These are phyloP conservation scores for Porites lobata DNA, from an alignment of 92 coral and sea anemone species.

Conservation along the genomic window DNA sequence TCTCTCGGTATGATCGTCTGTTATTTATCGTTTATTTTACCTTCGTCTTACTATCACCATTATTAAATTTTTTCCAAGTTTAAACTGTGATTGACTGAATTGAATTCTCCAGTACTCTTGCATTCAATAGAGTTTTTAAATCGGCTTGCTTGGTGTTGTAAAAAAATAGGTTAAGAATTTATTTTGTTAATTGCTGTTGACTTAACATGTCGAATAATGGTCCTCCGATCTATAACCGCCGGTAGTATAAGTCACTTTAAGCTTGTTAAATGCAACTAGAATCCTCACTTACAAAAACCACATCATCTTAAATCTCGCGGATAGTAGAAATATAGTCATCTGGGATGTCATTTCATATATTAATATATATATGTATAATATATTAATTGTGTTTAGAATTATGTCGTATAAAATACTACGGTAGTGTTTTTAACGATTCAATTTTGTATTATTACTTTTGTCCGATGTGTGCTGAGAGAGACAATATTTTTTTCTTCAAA, in stretches of 20 bases:
- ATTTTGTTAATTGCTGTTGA: slow-evolving; percentile 4
- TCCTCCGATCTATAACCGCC: not conserved
- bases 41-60: no score
- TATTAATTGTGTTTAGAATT: not conserved
- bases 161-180: slow-evolving; percentile 8
- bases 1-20: not conserved
- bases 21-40: no score
- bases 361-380: no score
- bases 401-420: not conserved
- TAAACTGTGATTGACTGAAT: no score
- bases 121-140: not conserved
- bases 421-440: not conserved
- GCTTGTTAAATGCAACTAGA: slow-evolving; percentile 27
- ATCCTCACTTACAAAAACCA: not conserved
- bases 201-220: slow-evolving; percentile 18
- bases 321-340: not conserved
- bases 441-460: not conserved
- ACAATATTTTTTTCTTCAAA: slow-evolving; percentile 12
- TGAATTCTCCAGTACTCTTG: not conserved
- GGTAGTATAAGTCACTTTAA: slow-evolving; percentile 19
- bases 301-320: not conserved
- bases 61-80: no score
- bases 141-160: not conserved
- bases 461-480: not conserved
- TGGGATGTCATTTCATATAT: not conserved